Base-by-base conservation (phyloP, 35 echinoderm and acorn worm species). In the Heliocidaris erythrogramma region DNA sequence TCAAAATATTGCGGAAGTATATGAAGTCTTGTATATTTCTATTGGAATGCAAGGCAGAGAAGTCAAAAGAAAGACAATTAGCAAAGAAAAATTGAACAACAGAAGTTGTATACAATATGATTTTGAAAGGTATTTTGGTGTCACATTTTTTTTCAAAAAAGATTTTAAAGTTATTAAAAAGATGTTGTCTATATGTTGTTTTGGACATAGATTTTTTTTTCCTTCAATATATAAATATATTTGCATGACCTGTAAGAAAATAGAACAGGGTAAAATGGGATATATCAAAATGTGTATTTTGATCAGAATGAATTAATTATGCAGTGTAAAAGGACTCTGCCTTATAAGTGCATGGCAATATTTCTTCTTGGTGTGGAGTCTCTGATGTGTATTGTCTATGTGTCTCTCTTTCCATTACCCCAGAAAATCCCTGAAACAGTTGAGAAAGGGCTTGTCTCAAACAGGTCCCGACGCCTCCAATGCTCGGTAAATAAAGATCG, bases 381-480 rank as follows among this genome's bases (percentile, higher is more conserved):
- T 89, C 31, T 89, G 87, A 89, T 92, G 47, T 92, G 91, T 92
- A 92, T 59, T 59, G 91, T 92, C 48, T 92, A 59, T 92, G 50
- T 59, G 91, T 92, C 50, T 92, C 91, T 92, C 49, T 92, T 48
- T 92, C 91, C 91, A 92, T 48, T 59, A 92, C 49, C 91, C 91
- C 91, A 92, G 91, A 92, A 92, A 92, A 92, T 92, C 91, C 91
- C 48, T 92, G 91, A 92, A 52, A 30, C 31, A 92, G 31, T 92
- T 92, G 91, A 92, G 91, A 92, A 32, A 92, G 91, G 91, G 91
- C 48, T 12, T 92, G 91, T 52, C 47, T 30, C 47, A 92, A 56
- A 30, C 91, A 52, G 49, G 48, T 29, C 91, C 91, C 47, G 91
- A 92, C 91, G 91, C 91, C 47, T 48, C 47, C 91, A 92, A 92